These are phyloP conservation scores for Petaurus breviceps DNA, from an alignment of 2,113 vertebrate genomes.

Conservation along the genomic window DNA sequence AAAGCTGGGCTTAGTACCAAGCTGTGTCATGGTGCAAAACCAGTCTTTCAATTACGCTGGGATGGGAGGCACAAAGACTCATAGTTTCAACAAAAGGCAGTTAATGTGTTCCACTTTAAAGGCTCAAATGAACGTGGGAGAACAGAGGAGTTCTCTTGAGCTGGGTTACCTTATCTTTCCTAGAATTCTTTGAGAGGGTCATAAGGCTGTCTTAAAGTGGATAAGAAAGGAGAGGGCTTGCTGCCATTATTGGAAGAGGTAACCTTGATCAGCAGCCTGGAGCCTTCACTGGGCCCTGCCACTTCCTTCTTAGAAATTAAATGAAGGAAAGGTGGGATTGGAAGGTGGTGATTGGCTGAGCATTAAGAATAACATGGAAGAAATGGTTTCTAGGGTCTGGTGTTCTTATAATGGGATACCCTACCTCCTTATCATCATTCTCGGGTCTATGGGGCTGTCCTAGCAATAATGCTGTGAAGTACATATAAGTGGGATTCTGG, in stretches of 20 bases:
- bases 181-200: slow-evolving; percentile 25
- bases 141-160: slow-evolving; percentile 3
- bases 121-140: slow-evolving; percentile 1
- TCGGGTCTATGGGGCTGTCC: neutral
- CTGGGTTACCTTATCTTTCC: neutral
- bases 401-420: neutral
- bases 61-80: slow-evolving; percentile 18
- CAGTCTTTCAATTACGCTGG: neutral
- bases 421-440: neutral
- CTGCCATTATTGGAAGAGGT: neutral
- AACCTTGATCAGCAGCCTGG: slow-evolving; percentile 8
- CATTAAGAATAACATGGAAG: neutral
- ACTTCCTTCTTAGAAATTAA: slow-evolving; percentile 30
- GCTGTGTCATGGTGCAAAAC: neutral
- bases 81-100: slow-evolving; percentile 20
- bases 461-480: neutral
- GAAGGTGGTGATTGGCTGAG: neutral
- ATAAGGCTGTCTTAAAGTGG: slow-evolving; percentile 25
- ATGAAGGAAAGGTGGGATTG: neutral
- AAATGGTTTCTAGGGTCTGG: neutral
- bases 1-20: neutral
- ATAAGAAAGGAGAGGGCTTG: slow-evolving; percentile 40
- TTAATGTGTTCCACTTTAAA: slow-evolving; percentile 36
- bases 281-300: neutral
- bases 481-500: neutral